Conservation (phyloP, 2,888 invertebrate species). For the Dasypogon diadema region DNA sequence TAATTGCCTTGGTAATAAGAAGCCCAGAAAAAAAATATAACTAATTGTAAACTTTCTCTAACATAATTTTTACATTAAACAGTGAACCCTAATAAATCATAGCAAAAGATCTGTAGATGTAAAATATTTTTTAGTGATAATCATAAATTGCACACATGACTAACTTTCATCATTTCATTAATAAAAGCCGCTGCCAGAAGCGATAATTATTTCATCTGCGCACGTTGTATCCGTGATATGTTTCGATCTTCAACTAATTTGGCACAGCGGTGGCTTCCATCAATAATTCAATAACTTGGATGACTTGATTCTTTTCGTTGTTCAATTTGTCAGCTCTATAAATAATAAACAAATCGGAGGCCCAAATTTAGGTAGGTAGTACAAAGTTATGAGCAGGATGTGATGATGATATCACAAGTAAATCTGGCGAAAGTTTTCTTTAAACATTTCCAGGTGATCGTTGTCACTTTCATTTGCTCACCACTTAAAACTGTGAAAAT, state of each 20-base stretch:
- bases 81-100: no score
- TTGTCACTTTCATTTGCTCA: no score
- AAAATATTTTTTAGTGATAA: no score
- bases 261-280: not conserved
- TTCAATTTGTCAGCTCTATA: slow-evolving; percentile 6
- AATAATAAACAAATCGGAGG: slow-evolving; percentile 24
- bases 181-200: not conserved
- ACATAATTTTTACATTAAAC: no score
- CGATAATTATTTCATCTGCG: not conserved
- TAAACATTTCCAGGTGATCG: not conserved
- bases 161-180: not conserved
- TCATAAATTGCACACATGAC: no score
- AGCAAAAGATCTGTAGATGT: no score
- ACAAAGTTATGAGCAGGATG: slow-evolving; percentile 14
- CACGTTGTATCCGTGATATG: not conserved
- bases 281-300: not conserved
- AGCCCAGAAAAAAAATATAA: no score
- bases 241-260: slow-evolving; percentile 9
- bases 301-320: not conserved
- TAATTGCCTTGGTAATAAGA: no score
- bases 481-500: no score
- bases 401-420: slow-evolving; percentile 11
- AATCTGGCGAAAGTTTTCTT: slow-evolving; percentile 8
- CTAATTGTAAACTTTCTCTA: no score
- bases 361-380: not conserved